Percentiles rank a stretch among this genome's conserved stretches.
These are phyloP conservation scores for Eumeta japonica DNA, from an alignment of 1,140 invertebrate genomes.

Conservation along the genomic window DNA sequence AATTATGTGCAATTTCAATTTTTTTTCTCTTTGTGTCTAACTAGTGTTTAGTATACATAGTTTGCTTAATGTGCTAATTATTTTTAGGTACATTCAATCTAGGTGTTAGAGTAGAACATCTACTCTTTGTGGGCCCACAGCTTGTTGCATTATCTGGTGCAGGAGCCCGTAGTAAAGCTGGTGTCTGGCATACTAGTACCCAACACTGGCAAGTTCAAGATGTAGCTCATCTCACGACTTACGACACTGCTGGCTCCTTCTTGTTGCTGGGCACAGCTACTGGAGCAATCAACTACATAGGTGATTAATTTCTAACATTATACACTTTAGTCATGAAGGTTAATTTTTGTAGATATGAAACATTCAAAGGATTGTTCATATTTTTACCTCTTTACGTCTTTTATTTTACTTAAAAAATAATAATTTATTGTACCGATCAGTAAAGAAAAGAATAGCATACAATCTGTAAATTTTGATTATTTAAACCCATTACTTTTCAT, in stretches of 20 bases:
- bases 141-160: conserved; percentile 83
- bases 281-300: conserved; percentile 96
- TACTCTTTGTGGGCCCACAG: conserved; percentile 97
- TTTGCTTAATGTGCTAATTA: too few species aligned
- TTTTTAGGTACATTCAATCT: conserved; percentile 82
- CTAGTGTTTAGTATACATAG: too few species aligned
- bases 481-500: too few species aligned
- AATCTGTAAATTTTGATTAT: too few species aligned
- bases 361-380: too few species aligned
- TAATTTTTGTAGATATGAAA: conserved; percentile 6
- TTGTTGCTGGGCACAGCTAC: conserved; percentile 92
- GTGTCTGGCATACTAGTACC: conserved; percentile 98
- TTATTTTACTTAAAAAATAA: too few species aligned
- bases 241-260: conserved; percentile 95
- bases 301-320: conserved; percentile 52
- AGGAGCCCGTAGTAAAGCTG: conserved; percentile 81
- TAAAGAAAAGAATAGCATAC: too few species aligned
- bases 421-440: too few species aligned
- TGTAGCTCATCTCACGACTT: conserved; percentile 90
- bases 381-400: too few species aligned
- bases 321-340: conserved; percentile 9
- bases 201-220: conserved; percentile 98
- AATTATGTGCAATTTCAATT: too few species aligned
- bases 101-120: conserved; percentile 88
- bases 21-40: too few species aligned